Base-by-base conservation (phyloP, 2,113 vertebrate genomes). In the Nettapus auritus region DNA sequence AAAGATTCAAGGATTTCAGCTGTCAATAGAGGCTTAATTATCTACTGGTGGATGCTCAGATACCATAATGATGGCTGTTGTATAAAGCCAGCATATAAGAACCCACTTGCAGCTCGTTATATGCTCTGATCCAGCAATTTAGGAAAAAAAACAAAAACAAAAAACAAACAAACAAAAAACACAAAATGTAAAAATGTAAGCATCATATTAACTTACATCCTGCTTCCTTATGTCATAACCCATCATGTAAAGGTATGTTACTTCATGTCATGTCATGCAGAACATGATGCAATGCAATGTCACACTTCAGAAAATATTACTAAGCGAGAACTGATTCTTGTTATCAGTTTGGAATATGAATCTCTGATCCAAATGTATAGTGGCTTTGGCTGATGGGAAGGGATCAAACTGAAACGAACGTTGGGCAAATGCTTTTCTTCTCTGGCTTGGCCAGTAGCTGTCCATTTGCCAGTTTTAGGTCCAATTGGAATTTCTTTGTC, bases 1-100 rank as follows among this genome's bases (percentile, higher is more conserved):
- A 90, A 93, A 90, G 86, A 93, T 84, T 96, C 94, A 93, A 96
- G 94, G 90, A 94, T 94, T 95, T 93, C 94, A 85, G 90, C 86
- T 92, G 86, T 93, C 95, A 96, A 86, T 82, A 89, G 74, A 89
- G 29, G 55, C 85, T 96, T 97, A 96, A 96, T 95, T 95, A 90
- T 79, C 81, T 90, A 56, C 82, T 88, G 79, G 76, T 93, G 76
- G 70, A 75, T 93, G 88, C 86, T 94, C 90, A 96, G 93, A 81
- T 88, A 78, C 90, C 70, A 2, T 52, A 87, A 84, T 2, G 28
- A 87, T 66, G 64, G 83, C 69, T 94, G 86, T 71, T 84, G 66
- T 62, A 89, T 26, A 84, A 93, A 94, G 77, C 52, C 81, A 68
- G 83, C 48, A 11, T 3, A 87, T 78, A 90, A 90, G 50, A 92